Conservation (phyloP, 2,113 vertebrate species). For the Python bivittatus region DNA sequence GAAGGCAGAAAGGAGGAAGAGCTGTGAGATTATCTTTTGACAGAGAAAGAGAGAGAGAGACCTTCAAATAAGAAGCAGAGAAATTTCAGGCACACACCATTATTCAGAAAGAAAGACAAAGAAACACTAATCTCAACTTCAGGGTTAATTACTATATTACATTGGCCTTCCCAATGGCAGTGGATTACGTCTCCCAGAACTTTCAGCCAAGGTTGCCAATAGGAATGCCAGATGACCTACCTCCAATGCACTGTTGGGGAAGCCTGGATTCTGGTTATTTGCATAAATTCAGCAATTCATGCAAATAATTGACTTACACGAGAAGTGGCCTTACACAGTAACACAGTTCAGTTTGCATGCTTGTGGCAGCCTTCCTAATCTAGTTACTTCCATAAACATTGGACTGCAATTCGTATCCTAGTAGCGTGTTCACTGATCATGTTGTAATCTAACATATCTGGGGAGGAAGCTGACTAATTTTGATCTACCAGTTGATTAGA, state of each 20-base stretch:
- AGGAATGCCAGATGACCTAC: background rate
- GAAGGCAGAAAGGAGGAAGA: constrained; percentile 65
- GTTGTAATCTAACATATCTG: background rate
- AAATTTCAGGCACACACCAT: constrained; percentile 38
- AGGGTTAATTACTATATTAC: background rate
- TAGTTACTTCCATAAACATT: background rate
- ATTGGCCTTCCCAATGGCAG: background rate
- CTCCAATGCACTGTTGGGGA: background rate
- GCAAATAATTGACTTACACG: background rate
- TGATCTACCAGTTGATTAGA: background rate
- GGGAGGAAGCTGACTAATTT: background rate
- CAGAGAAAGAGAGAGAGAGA: constrained; percentile 50
- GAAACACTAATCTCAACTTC: background rate
- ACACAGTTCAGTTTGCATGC: background rate
- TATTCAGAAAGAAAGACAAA: constrained; percentile 24
- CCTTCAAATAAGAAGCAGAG: constrained; percentile 45
- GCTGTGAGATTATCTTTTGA: constrained; percentile 58
- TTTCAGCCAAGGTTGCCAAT: background rate
- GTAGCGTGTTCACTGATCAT: background rate
- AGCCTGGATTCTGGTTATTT: background rate
- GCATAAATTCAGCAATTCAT: background rate
- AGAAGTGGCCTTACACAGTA: background rate
- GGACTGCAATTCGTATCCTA: background rate
- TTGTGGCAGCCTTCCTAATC: background rate
- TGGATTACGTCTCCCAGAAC: background rate